phyloP scores from a whole-genome alignment of 1,140 invertebrate species.

The Teleogryllus occipitalis region DNA sequence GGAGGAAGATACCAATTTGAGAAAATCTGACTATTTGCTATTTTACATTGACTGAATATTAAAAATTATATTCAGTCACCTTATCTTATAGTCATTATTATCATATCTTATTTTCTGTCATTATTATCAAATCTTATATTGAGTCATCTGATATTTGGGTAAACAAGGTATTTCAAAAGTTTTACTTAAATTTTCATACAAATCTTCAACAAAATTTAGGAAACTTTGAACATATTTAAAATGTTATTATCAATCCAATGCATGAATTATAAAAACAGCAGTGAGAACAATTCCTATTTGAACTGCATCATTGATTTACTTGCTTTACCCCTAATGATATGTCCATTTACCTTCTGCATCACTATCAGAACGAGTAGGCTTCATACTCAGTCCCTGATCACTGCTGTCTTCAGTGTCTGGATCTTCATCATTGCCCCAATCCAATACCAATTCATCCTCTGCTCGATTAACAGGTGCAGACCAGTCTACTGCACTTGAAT shows the following conservation, averaged over 20 bases:
- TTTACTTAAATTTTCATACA: background rate
- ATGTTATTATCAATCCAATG: background rate
- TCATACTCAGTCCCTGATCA: background rate
- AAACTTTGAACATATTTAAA: background rate
- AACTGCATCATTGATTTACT: no score
- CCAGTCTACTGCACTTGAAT: background rate
- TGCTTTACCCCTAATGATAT: no score
- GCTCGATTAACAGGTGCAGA: background rate
- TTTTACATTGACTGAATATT: no score
- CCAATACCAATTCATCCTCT: background rate
- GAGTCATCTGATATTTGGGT: no score
- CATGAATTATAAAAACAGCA: background rate
- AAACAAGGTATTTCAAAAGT: background rate
- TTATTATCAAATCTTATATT: no score
- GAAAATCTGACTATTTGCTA: no score
- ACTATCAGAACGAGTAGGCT: background rate
- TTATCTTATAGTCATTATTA: no score
- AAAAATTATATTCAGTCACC: no score
- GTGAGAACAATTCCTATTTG: no score
- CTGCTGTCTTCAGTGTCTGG: background rate
- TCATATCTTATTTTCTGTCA: no score
- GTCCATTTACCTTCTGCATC: background rate
- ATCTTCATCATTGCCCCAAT: background rate
- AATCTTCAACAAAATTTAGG: background rate
- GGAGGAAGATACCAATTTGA: no score